phyloP scores from a whole-genome alignment of 2,888 invertebrate species.

The Parapristionchus giblindavisi region DNA sequence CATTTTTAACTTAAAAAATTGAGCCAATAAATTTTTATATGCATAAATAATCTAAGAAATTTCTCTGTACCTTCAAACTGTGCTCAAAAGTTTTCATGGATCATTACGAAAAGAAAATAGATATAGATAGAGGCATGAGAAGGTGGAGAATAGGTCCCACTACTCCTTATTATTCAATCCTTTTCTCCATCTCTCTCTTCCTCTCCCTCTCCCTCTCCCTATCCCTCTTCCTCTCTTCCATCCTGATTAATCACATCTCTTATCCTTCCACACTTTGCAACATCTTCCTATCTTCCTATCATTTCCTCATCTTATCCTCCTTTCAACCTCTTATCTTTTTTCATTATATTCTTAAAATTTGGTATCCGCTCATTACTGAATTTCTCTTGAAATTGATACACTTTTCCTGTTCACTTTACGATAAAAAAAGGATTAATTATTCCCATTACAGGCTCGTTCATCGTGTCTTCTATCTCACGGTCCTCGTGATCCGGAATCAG shows the following conservation, averaged over 20 bases:
- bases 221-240: background rate
- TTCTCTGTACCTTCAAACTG: too few species aligned
- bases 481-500: background rate
- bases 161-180: too few species aligned
- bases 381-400: background rate
- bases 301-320: background rate
- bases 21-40: too few species aligned
- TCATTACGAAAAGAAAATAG: too few species aligned
- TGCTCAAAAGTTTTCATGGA: too few species aligned
- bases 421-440: background rate
- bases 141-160: too few species aligned
- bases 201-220: background rate
- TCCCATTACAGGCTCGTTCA: constrained; percentile 11
- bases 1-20: too few species aligned
- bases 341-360: background rate
- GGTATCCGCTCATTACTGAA: background rate
- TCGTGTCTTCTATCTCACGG: constrained; percentile 28
- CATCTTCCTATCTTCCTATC: background rate
- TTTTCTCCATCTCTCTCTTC: background rate
- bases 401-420: too few species aligned
- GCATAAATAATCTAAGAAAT: too few species aligned
- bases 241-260: constrained; percentile 31
- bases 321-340: background rate
- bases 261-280: constrained; percentile 12
- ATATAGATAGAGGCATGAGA: too few species aligned